Evolutionary conservation across 1,140 invertebrate species (phyloP), one percentile per base, ranked within the genome.

Genomic region (Coptotermes formosanus): DNA sequence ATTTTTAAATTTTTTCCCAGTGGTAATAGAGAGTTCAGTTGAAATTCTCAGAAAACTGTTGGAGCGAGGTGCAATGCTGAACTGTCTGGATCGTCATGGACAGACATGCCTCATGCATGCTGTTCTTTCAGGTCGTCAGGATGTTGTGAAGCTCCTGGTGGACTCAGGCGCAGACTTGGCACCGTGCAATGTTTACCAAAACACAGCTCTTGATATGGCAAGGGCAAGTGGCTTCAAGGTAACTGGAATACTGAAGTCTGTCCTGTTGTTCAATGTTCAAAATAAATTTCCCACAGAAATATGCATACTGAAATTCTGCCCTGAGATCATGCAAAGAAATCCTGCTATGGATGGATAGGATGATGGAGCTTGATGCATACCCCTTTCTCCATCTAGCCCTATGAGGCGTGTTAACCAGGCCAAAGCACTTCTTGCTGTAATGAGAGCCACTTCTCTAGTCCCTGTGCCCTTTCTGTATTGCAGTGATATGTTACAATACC

Each of bases 31-130:
- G 6, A 55, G 83, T 25, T 30, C 48, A 38, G 44, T 32, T 59
- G 9, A 45, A 38, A 59, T 84, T 48, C 48, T 55, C 12, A 59
- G 55, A 23, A 59, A 48, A 30, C 45, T 84, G 83, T 38, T 84
- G 83, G 48, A 48, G 14, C 38, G 48, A 30, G 83, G 83, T 48
- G 83, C 83, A 44, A 30, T 19, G 9, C 25, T 38, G 14, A 52
- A 84, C 83, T 84, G 83, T 25, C 4, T 48, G 23, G 83, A 30
- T 59, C 48, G 30, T 38, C 30, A 25, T 48, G 30, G 48, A n/a
- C 48, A 55, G 16, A 84, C 83, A 30, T 84, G 83, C n/a, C 83
- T 84, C 45, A 84, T 84, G 83, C 83, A 84, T 9, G 83, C 83
- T 23, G 83, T 55, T 48, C 45, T 84, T 1, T 38, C n/a, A 48